Evolutionary conservation across 2,888 invertebrate genomes (phyloP).

Genomic region (Dicyrtomina minuta): DNA sequence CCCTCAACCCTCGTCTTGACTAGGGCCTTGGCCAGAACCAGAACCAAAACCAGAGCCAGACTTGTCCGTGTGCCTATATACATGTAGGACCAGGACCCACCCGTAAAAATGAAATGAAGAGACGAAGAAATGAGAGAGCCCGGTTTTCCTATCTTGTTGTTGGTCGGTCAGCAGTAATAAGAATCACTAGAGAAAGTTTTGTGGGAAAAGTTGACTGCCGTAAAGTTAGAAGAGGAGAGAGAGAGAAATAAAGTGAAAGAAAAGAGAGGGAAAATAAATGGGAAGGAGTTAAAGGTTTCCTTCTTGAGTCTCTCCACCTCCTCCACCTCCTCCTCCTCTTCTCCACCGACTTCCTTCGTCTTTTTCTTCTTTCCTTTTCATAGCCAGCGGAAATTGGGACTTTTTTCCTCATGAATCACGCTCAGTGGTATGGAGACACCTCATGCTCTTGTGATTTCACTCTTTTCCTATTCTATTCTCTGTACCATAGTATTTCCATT

Average conservation of each 20-base stretch:
- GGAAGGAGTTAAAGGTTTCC: conserved; percentile 11
- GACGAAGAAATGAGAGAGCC: not conserved
- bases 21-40: not conserved
- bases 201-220: conserved; percentile 18
- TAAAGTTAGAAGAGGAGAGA: conserved; percentile 6
- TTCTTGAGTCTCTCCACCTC: conserved; percentile 12
- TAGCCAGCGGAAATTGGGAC: conserved; percentile 23
- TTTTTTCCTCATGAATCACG: conserved; percentile 28
- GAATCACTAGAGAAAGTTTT: conserved; percentile 13
- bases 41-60: too few relatives aligned
- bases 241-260: not conserved
- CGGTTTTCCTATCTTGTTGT: conserved; percentile 10
- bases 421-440: conserved; percentile 5
- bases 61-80: too few relatives aligned
- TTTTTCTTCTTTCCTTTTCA: conserved; percentile 16
- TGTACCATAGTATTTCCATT: not conserved
- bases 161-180: conserved; percentile 17
- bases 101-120: not conserved
- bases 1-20: not conserved
- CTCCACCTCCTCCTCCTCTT: not conserved
- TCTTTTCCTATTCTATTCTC: not conserved
- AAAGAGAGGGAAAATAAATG: conserved; percentile 8
- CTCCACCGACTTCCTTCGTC: not conserved
- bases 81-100: not conserved
- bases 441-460: conserved; percentile 17